Conservation (phyloP, 2,888 invertebrate genomes). For the Tholera decimalis region DNA sequence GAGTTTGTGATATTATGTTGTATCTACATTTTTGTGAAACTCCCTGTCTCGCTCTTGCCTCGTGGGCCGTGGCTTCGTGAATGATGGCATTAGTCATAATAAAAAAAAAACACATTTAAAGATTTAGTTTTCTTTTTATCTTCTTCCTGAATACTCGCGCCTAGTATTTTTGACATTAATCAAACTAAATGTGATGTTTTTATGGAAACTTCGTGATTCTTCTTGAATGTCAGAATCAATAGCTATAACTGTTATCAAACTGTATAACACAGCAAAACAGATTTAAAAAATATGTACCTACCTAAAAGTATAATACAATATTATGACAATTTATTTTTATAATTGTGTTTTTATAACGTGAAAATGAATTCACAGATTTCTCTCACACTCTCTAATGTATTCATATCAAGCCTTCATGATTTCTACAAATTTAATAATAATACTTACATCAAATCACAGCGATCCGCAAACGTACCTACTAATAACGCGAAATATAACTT, state of each 20-base stretch:
- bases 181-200: slow-evolving; percentile 7
- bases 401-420: slow-evolving; percentile 1
- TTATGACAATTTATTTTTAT: not conserved
- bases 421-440: slow-evolving; percentile 39
- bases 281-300: no score
- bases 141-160: slow-evolving; percentile 4
- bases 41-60: slow-evolving; percentile 4
- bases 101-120: slow-evolving; percentile 1
- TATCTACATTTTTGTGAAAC: slow-evolving; percentile 8
- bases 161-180: slow-evolving; percentile 14
- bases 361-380: not conserved
- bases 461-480: slow-evolving; percentile 33
- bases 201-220: slow-evolving; percentile 2
- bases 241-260: slow-evolving; percentile 1
- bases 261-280: not conserved
- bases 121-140: slow-evolving; percentile 35
- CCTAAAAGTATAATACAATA: no score
- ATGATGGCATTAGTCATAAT: slow-evolving; percentile 25
- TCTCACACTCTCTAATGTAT: slow-evolving; percentile 17
- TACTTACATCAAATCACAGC: slow-evolving; percentile 39
- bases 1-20: not conserved
- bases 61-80: slow-evolving; percentile 12
- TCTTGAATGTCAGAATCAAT: slow-evolving; percentile 25
- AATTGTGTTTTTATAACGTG: slow-evolving; percentile 7
- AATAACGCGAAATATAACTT: slow-evolving; percentile 49